phyloP scores from a whole-genome alignment of 2,888 invertebrate species.

The Euproctis similis region DNA sequence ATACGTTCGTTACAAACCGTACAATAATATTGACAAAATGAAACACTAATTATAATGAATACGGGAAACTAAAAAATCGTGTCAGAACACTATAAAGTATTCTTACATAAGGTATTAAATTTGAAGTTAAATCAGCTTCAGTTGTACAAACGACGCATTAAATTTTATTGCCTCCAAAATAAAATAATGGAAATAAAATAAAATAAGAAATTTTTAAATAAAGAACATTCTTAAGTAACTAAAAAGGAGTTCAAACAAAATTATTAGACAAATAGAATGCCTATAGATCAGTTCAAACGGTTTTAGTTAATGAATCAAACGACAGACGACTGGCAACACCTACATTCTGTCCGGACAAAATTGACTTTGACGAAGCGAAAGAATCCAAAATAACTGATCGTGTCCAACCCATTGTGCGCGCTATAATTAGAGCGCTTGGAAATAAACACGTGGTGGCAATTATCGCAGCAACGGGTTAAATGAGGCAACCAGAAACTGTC shows the following conservation, averaged over 20 bases:
- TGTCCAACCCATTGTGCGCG: conserved; percentile 72
- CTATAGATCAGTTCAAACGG: conserved; percentile 68
- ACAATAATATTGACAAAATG: too few species aligned
- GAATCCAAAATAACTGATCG: conserved; percentile 67
- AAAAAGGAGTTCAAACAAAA: conserved; percentile 41
- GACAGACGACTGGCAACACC: conserved; percentile 68
- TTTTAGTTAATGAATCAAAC: conserved; percentile 68
- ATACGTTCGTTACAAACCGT: too few species aligned
- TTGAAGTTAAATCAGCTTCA: too few species aligned
- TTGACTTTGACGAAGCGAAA: conserved; percentile 67
- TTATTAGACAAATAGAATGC: conserved; percentile 44
- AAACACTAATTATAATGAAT: too few species aligned
- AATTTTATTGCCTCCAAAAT: conserved; percentile 24
- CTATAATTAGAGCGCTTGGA: conserved; percentile 69
- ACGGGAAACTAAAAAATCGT: too few species aligned
- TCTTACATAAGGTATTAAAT: too few species aligned
- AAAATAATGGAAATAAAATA: conserved; percentile 26
- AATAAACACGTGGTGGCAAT: conserved; percentile 76
- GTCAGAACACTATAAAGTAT: too few species aligned
- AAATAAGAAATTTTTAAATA: too few species aligned
- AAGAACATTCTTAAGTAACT: too few species aligned
- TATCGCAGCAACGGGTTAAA: conserved; percentile 73
- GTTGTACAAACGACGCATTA: too few species aligned
- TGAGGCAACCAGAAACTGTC: conserved; percentile 69
- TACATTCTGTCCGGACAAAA: conserved; percentile 65